phyloP scores from a whole-genome alignment of 2,113 vertebrate species.

The Phylloscopus trochiloides region DNA sequence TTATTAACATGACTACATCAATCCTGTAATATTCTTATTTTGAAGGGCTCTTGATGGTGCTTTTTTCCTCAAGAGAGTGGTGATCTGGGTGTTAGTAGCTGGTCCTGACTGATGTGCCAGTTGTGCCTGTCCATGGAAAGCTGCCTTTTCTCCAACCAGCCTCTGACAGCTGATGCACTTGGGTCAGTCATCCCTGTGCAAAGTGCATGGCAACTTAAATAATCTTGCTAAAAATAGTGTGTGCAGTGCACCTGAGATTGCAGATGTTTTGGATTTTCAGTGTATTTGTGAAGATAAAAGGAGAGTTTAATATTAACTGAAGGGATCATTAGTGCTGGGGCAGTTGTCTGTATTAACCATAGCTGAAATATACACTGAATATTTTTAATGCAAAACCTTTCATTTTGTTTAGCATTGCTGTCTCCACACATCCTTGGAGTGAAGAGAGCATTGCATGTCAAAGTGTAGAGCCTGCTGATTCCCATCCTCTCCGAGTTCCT shows the following conservation, averaged over 20 bases:
- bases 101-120: background rate
- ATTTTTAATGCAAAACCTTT: background rate
- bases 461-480: background rate
- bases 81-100: background rate
- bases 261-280: background rate
- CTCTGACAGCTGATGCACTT: background rate
- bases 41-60: background rate
- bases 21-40: background rate
- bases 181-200: background rate
- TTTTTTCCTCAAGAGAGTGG: background rate
- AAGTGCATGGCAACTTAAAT: background rate
- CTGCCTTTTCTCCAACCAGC: fast-evolving
- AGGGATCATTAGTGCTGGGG: background rate
- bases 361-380: background rate
- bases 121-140: background rate
- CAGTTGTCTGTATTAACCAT: background rate
- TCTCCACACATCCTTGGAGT: background rate
- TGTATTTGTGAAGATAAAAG: background rate
- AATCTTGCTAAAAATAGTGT: background rate
- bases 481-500: background rate
- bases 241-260: background rate
- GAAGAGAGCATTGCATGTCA: background rate
- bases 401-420: background rate
- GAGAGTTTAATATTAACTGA: background rate
- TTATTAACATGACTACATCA: background rate